Conservation (phyloP, 2,113 vertebrate species). For the Pionites leucogaster region DNA sequence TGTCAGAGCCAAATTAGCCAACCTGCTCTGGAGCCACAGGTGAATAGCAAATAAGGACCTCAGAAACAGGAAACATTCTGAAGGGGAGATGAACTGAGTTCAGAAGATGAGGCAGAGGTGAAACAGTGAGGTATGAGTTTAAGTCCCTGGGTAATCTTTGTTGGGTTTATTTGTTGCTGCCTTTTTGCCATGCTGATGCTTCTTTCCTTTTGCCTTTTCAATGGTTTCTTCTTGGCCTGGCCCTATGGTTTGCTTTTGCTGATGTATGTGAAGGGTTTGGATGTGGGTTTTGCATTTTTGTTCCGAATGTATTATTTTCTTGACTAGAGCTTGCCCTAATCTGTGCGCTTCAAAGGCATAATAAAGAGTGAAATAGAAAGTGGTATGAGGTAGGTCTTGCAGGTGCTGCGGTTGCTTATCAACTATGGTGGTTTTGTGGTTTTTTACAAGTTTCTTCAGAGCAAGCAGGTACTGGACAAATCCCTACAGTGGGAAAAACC, state of each 20-base stretch:
- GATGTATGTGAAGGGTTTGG: accelerated
- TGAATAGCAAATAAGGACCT: background rate
- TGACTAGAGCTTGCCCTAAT: background rate
- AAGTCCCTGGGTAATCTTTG: background rate
- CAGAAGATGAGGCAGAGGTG: background rate
- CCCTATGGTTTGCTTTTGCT: background rate
- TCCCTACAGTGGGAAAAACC: background rate
- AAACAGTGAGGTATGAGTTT: background rate
- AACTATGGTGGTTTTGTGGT: background rate
- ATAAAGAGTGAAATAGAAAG: background rate
- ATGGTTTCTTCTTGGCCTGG: background rate
- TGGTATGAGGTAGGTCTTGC: background rate
- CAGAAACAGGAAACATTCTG: background rate
- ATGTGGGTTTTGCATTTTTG: background rate
- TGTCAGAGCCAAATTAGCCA: background rate
- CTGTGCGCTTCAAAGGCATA: background rate
- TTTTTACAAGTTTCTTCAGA: background rate
- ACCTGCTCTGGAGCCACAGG: background rate
- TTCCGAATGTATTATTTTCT: background rate
- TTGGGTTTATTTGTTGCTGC: background rate
- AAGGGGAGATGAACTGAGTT: background rate
- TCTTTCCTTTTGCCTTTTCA: background rate
- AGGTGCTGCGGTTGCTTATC: background rate
- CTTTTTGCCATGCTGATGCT: background rate
- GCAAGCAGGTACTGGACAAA: background rate